Evolutionary conservation across 2,113 vertebrate species (phyloP).

Genomic region (Vimba vimba): DNA sequence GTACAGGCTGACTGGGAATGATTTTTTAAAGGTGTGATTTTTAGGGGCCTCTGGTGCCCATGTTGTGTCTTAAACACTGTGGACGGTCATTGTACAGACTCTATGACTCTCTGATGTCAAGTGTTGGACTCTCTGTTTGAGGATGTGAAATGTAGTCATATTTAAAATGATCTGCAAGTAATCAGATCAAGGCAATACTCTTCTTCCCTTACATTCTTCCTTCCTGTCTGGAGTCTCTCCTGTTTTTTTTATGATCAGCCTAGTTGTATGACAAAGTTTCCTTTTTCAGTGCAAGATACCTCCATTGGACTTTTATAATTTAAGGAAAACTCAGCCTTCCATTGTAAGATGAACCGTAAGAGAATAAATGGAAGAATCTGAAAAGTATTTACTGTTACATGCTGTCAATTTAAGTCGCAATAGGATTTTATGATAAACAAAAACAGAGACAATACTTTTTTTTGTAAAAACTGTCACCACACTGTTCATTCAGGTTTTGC

Average conservation of each 20-base stretch:
- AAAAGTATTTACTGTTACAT: constrained; percentile 46
- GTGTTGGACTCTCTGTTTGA: constrained; percentile 57
- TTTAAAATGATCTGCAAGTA: constrained; percentile 67
- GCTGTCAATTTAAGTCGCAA: background rate
- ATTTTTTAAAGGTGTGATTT: constrained; percentile 66
- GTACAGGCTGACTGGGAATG: constrained; percentile 45
- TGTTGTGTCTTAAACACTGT: constrained; percentile 67
- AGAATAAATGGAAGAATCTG: constrained; percentile 74
- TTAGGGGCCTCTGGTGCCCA: constrained; percentile 63
- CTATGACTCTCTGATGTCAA: constrained; percentile 59
- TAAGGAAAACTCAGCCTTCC: constrained; percentile 72
- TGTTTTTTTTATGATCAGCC: constrained; percentile 56
- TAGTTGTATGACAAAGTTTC: constrained; percentile 61
- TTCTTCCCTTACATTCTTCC: constrained; percentile 42
- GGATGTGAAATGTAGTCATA: constrained; percentile 65
- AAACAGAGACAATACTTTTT: background rate
- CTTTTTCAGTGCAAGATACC: constrained; percentile 57
- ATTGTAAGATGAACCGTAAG: constrained; percentile 71
- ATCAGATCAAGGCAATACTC: constrained; percentile 66
- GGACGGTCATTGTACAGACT: constrained; percentile 64
- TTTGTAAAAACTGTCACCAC: background rate
- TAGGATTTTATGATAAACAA: background rate
- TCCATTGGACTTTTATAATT: constrained; percentile 75
- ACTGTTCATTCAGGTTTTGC: background rate
- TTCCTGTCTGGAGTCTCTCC: constrained; percentile 56